phyloP scores from a whole-genome alignment of 2,113 vertebrate genomes.

The Cephalopterus ornatus region DNA sequence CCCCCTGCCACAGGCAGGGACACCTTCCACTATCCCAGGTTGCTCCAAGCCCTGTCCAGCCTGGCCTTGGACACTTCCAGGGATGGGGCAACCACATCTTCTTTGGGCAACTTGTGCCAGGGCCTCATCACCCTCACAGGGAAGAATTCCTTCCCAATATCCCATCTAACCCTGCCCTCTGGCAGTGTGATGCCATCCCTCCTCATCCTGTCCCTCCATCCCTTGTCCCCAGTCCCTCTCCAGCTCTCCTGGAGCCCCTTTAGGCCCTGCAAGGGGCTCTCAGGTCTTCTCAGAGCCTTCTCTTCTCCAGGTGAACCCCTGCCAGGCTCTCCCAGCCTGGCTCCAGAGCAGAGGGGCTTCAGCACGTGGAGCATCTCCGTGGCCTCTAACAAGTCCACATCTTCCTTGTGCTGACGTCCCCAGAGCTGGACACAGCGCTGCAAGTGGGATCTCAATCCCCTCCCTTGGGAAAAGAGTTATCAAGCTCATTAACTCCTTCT shows the following conservation, averaged over 20 bases:
- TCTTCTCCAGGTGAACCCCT: not conserved
- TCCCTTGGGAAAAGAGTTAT: not conserved
- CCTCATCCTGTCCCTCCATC: not conserved
- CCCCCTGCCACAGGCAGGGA: not conserved
- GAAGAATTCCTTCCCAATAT: fast-evolving
- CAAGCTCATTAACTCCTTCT: not conserved
- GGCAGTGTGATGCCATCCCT: not conserved
- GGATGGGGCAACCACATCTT: not conserved
- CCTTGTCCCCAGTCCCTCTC: not conserved
- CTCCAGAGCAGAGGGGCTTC: not conserved
- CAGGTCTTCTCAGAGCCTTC: not conserved
- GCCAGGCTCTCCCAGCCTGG: not conserved
- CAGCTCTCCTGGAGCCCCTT: not conserved
- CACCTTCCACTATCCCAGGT: fast-evolving
- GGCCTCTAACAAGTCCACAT: not conserved
- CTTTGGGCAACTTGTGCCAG: not conserved
- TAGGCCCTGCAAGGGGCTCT: not conserved
- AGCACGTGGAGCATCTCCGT: not conserved
- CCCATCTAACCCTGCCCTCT: fast-evolving
- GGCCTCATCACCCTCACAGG: fast-evolving
- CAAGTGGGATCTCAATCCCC: not conserved
- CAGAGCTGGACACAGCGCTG: not conserved
- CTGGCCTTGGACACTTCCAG: not conserved
- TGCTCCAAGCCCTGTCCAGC: fast-evolving
- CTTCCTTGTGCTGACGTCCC: not conserved